Evolutionary conservation across 2,113 vertebrate genomes (phyloP).

Genomic region (Sorex fumeus): DNA sequence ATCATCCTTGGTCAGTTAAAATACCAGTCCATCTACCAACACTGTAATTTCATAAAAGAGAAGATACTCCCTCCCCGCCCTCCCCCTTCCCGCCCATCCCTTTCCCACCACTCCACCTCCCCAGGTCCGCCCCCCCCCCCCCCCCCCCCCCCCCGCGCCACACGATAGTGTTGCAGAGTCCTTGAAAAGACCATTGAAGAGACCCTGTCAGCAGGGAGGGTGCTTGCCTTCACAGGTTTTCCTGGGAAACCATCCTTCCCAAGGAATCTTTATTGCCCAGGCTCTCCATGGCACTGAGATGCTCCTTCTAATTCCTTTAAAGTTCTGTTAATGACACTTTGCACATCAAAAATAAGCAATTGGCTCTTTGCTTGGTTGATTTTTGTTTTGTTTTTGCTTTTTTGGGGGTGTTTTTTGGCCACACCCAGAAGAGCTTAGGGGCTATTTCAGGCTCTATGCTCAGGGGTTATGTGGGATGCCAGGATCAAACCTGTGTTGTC

Average conservation of each 20-base stretch:
- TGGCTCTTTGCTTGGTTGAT: too few species aligned
- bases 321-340: conserved; percentile 22
- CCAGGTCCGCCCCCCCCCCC: not conserved
- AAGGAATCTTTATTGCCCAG: not conserved
- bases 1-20: not conserved
- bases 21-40: not conserved
- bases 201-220: too few species aligned
- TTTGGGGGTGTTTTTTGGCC: too few species aligned
- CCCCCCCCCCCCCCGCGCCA: not conserved
- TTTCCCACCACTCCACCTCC: too few species aligned
- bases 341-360: not conserved
- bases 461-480: too few species aligned
- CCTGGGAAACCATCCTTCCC: not conserved
- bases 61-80: not conserved
- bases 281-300: not conserved
- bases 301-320: not conserved
- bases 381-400: too few species aligned
- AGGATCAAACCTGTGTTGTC: too few species aligned
- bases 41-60: not conserved
- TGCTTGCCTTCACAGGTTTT: too few species aligned
- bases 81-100: not conserved
- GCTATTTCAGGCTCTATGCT: too few species aligned
- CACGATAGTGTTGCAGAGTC: not conserved
- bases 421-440: too few species aligned
- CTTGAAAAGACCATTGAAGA: not conserved